These are phyloP conservation scores for Myiagra hebetior DNA, from an alignment of 2,113 vertebrate species.

Conservation along the genomic window DNA sequence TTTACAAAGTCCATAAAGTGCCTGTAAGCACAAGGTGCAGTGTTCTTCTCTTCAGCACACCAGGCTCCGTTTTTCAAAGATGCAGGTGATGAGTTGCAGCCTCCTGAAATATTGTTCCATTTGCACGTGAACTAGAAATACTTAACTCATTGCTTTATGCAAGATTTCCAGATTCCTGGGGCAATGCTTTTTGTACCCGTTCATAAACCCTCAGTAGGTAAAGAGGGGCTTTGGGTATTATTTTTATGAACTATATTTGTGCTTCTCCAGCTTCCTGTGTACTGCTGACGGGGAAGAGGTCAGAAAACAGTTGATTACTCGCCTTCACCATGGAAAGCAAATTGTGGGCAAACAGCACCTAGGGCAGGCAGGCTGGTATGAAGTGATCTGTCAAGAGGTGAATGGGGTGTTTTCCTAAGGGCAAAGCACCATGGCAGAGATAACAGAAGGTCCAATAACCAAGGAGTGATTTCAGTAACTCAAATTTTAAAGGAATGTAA, in stretches of 20 bases:
- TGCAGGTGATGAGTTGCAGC: neutral
- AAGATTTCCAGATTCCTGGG: neutral
- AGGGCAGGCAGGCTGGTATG: neutral
- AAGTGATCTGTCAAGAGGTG: neutral
- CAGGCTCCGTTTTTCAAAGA: neutral
- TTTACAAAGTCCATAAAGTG: neutral
- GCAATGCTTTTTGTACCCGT: neutral
- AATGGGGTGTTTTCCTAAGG: neutral
- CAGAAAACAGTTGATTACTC: neutral
- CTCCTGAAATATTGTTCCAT: neutral
- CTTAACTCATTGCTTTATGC: neutral
- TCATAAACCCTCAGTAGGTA: neutral
- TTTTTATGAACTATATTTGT: neutral
- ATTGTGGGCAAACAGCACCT: neutral
- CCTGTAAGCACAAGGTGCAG: neutral
- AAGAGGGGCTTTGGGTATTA: neutral
- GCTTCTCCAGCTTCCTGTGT: neutral
- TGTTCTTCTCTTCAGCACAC: neutral
- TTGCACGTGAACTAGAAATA: neutral
- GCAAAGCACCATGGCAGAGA: neutral
- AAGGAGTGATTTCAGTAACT: neutral
- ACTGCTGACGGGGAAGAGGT: neutral
- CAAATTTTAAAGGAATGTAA: neutral
- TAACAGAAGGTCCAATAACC: neutral
- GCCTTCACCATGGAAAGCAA: neutral